Base-by-base conservation (phyloP, 92 coral and sea anemone species). In the Actinernus sp. region DNA sequence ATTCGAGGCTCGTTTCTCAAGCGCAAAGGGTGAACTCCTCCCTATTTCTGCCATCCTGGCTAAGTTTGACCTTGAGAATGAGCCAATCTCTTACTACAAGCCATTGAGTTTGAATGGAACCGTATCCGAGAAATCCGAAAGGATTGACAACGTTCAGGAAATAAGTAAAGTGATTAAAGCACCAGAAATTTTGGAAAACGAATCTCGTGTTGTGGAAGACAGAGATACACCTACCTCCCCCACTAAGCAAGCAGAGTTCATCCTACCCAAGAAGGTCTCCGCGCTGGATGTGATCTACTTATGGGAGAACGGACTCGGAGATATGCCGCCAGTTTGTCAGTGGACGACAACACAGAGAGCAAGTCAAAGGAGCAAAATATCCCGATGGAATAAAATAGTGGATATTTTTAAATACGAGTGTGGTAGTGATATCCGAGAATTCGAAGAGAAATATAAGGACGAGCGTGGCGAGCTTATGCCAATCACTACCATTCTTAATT, bases 261-360 rank as follows among this genome's bases (percentile, higher is more conserved):
- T 90, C 36, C 86, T 95, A 13, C 99, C 99, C 28, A 95, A 95
- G 68, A 88, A 88, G 55, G 97, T 95, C 20, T 81, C 89, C 45
- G 99, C 97, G 1, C 74, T 90, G 12, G 99, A 95, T 63, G 96
- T 95, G 4, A 92, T 95, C 49, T 95, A 92, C 58, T 65, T 95
- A 65, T 95, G 99, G 99, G 99, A 95, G 65, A 82, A 91, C 59
- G 99, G 99, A 24, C 73, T 92, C 24, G 92, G 89, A 7, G 97
- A 95, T 34, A 90, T 95, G 89, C 99, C 99, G 0, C 99, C 99
- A 18, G 89, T 95, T 19, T 90, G 92, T 22, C 93, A 88, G 44
- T 95, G 99, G 99, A 75, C 97, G 4, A 74, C 99, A 8, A 66
- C 92, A 12, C 97, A 95, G 74, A 90, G 89, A 45, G 84, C 93